Base-by-base conservation (phyloP, 30 jellyfish, hydroid and myxozoan genomes). In the Pelagia noctiluca region DNA sequence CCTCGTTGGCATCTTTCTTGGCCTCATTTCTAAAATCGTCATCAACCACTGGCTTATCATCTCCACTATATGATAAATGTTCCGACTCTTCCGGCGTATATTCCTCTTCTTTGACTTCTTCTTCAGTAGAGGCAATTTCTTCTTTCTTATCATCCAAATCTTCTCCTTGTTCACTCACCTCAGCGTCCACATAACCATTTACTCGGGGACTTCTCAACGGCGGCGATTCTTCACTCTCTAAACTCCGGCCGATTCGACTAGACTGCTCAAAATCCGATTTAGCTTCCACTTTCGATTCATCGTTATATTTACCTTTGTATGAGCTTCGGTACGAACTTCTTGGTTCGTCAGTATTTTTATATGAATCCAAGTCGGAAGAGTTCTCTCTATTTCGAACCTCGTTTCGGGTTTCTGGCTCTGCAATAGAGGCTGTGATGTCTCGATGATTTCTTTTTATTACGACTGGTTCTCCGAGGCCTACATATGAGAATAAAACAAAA, bases 401-500 rank as follows among this genome's bases (percentile, higher is more conserved):
- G 24, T 49, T 76, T 48, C 52, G 90, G 13, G 87, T 65, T 24
- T 78, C 88, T 3, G 63, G 28, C 16, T 47, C 85, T 21, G 33
- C 71, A 18, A 31, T 21, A 3, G 80, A n/a, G 2, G 84, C 38
- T 42, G 65, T 75, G 31, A 13, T 46, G 35, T 60, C 87, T 10
- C 84, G 37, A 19, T 53, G 37, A 21, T 78, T 37, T 49, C 88
- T 76, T 38, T 42, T 84, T 49, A 84, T 49, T 5, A 61, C 71
- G 25, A 72, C 70, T 3, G 95, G 83, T 18, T 73, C 92, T 53
- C 92, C 92, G 28, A 80, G 78, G 18, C 90, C 90, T 80, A 18
- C 25, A 21, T 11, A 25, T 10, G 12, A 42, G 16, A n/a, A n/a
- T n/a, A n/a, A n/a, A n/a, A n/a, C n/a, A n/a, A n/a, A n/a, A n/a